Evolutionary conservation across 2,888 invertebrate species (phyloP).

Genomic region (Idaea aversata): DNA sequence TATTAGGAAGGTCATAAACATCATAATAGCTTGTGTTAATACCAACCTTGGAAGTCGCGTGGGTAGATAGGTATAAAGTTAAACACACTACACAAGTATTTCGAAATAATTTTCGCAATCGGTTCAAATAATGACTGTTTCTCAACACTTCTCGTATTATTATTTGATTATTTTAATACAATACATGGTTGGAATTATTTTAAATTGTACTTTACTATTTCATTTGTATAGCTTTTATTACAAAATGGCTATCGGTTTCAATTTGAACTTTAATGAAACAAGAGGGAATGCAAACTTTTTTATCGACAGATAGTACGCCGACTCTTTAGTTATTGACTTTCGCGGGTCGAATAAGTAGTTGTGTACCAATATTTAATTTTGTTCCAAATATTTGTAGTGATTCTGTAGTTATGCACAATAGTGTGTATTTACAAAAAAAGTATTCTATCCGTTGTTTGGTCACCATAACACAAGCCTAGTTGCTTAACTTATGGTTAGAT

Average conservation of each 20-base stretch:
- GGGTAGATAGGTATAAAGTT: slow-evolving; percentile 48
- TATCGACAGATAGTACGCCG: too few species aligned
- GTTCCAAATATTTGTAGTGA: too few species aligned
- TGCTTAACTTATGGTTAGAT: too few species aligned
- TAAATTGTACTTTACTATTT: background rate
- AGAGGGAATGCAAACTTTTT: too few species aligned
- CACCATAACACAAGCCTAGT: too few species aligned
- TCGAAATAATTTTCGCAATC: slow-evolving; percentile 57
- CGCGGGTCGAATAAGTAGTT: too few species aligned
- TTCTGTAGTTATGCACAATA: too few species aligned
- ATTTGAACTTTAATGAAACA: background rate
- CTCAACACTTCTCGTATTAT: slow-evolving; percentile 27
- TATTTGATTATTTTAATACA: background rate
- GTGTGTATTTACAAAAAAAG: too few species aligned
- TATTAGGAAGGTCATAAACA: slow-evolving; percentile 22
- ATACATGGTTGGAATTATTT: background rate
- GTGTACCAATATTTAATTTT: too few species aligned
- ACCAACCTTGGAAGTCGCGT: slow-evolving; percentile 46
- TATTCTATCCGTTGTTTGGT: too few species aligned
- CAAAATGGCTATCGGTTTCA: background rate
- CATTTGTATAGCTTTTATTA: background rate
- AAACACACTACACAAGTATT: slow-evolving; percentile 43
- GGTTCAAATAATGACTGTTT: slow-evolving; percentile 47
- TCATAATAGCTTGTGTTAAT: slow-evolving; percentile 22
- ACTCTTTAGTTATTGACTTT: too few species aligned